A percentile compares a stretch with the other conserved stretches of the same genome.
Conservation (phyloP, 1,140 invertebrate genomes). For the Lerema accius region DNA sequence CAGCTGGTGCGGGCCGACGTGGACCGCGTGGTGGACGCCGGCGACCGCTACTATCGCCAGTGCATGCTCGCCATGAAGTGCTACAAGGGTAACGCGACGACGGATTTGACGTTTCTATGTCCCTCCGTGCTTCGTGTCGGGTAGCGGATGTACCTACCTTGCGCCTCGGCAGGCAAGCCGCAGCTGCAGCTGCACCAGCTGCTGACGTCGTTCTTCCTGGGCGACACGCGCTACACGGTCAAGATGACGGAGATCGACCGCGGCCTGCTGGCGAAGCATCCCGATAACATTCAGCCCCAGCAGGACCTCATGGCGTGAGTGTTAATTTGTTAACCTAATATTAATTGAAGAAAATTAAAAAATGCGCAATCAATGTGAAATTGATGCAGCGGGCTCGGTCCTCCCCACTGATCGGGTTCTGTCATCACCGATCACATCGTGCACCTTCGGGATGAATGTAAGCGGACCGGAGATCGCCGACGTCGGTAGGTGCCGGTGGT, state of each 20-base stretch:
- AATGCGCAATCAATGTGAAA: no score
- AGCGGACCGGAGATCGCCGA: no score
- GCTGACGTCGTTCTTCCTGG: slow-evolving; percentile 61
- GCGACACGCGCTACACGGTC: slow-evolving; percentile 68
- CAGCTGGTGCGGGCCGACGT: slow-evolving; percentile 53
- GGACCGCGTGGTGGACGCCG: slow-evolving; percentile 57
- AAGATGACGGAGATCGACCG: slow-evolving; percentile 57
- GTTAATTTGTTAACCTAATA: no score
- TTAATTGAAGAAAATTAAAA: no score
- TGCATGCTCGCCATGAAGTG: slow-evolving; percentile 66
- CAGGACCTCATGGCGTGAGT: slow-evolving; percentile 68
- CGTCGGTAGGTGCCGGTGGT: no score
- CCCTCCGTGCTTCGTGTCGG: no score
- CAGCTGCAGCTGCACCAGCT: slow-evolving; percentile 61
- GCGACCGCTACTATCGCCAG: slow-evolving; percentile 64
- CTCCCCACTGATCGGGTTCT: no score
- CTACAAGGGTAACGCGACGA: slow-evolving; percentile 67
- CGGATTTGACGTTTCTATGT: no score
- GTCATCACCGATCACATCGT: no score
- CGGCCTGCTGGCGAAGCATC: slow-evolving; percentile 66
- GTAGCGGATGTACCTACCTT: no score
- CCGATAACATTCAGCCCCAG: slow-evolving; percentile 61
- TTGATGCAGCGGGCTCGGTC: no score
- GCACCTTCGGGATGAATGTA: no score
- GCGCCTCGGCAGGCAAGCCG: slow-evolving; percentile 57